Percentiles rank a stretch among this genome's conserved stretches.
Evolutionary conservation across 2,888 invertebrate species (phyloP).

Genomic region (Eulithis testata): DNA sequence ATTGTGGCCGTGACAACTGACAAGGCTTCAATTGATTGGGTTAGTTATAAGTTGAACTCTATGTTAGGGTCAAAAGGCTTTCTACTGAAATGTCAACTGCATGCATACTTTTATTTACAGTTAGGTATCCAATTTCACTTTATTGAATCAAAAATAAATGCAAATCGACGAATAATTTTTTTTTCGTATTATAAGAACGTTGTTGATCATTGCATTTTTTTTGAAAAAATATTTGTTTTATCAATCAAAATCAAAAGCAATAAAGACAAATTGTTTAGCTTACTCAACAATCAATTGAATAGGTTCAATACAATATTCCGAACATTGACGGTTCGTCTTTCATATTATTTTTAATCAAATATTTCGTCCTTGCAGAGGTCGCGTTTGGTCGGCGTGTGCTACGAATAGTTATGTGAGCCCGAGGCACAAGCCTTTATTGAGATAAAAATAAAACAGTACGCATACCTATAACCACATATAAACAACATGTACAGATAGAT

Average conservation of each 20-base stretch:
- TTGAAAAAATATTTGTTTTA: too few species aligned
- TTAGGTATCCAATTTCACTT: too few species aligned
- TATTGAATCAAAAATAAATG: too few species aligned
- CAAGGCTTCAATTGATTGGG: constrained; percentile 16
- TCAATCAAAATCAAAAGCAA: too few species aligned
- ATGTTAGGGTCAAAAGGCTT: neutral
- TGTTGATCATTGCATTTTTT: too few species aligned
- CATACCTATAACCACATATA: neutral
- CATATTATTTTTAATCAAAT: constrained; percentile 62
- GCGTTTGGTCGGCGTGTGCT: constrained; percentile 45
- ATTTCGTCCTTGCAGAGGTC: constrained; percentile 50
- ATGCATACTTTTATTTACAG: neutral
- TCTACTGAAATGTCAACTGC: neutral
- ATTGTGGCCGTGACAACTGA: constrained; percentile 17
- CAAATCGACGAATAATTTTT: neutral
- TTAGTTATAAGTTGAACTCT: constrained; percentile 11
- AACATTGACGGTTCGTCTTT: constrained; percentile 43
- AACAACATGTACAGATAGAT: neutral
- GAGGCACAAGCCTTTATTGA: constrained; percentile 53
- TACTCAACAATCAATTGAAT: constrained; percentile 2
- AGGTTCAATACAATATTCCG: constrained; percentile 31
- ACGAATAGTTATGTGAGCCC: constrained; percentile 56
- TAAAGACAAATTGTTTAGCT: neutral
- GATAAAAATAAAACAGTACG: constrained; percentile 5
- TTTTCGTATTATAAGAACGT: neutral